Base-by-base conservation (phyloP, 2,113 vertebrate genomes). In the Brachyhypopomus occidentalis region DNA sequence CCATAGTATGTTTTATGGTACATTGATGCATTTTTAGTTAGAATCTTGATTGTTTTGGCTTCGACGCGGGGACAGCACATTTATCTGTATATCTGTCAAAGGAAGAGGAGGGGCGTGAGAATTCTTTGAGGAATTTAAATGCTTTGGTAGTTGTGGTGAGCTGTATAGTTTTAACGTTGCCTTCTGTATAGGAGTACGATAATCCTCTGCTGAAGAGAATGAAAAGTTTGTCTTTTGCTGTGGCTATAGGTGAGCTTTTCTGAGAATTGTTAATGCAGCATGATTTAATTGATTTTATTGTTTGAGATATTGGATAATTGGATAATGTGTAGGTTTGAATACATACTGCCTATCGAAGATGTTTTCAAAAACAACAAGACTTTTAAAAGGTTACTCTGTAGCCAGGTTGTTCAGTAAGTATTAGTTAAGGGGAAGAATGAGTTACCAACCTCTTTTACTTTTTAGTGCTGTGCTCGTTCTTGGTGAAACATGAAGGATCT, bases 91-190 rank as follows among this genome's bases (percentile, higher is more conserved):
- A 79, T 83, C 84, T 82, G 41, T 34, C 41, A 85, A 27, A 73
- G 84, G 84, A 85, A 82, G 60, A 70, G 84, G 84, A 30, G 84
- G 84, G 59, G 79, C 64, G 36, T 70, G 34, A 63, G 75, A 74
- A 62, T 73, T 30, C 25, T 75, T 38, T 81, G 79, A 55, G 79
- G 74, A 69, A 66, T 77, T 62, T 22, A 70, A 78, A 75, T 74
- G 75, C 34, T 72, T 17, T 70, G 22, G 16, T 75, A 52, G 22
- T 9, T 67, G 30, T 9, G 17, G 17, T 76, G 59, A 71, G n/a
- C 63, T 48, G 63, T 27, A n/a, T 12, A n/a, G 19, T 48, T 27
- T 48, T 63, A 25, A 36, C 48, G 23, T 52, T 56, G 25, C 12
- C 55, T 34, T 20, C 55, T 48, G 23, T 38, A 59, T 69, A 12